Percentiles rank a stretch among this genome's conserved stretches.
Evolutionary conservation across 1,140 invertebrate genomes (phyloP).

Genomic region (Drosophila burlai): DNA sequence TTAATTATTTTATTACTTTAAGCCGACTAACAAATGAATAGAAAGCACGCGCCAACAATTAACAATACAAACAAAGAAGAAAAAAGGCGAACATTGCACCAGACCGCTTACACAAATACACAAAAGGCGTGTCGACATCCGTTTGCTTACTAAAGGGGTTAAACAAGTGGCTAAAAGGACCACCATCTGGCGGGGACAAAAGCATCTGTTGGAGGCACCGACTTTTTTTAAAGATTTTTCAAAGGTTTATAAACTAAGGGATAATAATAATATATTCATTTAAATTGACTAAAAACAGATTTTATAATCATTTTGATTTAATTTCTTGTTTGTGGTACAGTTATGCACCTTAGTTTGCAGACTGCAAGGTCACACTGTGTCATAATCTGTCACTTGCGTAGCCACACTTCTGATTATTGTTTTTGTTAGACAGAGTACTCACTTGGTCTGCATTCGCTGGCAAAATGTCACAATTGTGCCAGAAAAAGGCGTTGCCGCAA

Average conservation of each 20-base stretch:
- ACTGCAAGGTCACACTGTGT: not conserved
- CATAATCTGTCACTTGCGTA: not conserved
- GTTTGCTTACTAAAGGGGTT: constrained; percentile 18
- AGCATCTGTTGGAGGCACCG: constrained; percentile 1
- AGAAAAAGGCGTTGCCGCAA: constrained; percentile 77
- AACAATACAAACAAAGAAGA: constrained; percentile 52
- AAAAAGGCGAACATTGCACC: constrained; percentile 30
- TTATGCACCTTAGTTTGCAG: not conserved
- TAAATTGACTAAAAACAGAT: not conserved
- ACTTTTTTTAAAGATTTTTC: not conserved
- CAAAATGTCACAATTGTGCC: constrained; percentile 64
- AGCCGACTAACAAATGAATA: constrained; percentile 72
- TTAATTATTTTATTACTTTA: constrained; percentile 81
- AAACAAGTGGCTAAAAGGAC: constrained; percentile 30
- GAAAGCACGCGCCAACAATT: constrained; percentile 70
- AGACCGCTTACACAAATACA: constrained; percentile 26
- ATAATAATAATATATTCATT: not conserved
- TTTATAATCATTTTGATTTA: not conserved
- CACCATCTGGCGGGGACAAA: constrained; percentile 32
- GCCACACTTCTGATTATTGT: not conserved
- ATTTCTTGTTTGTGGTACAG: not conserved
- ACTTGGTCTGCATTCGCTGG: constrained; percentile 35
- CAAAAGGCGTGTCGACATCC: constrained; percentile 42
- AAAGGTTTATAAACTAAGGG: not conserved
- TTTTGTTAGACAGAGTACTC: not conserved